phyloP scores from a whole-genome alignment of 2,888 invertebrate genomes.

The Spilosoma lubricipeda region DNA sequence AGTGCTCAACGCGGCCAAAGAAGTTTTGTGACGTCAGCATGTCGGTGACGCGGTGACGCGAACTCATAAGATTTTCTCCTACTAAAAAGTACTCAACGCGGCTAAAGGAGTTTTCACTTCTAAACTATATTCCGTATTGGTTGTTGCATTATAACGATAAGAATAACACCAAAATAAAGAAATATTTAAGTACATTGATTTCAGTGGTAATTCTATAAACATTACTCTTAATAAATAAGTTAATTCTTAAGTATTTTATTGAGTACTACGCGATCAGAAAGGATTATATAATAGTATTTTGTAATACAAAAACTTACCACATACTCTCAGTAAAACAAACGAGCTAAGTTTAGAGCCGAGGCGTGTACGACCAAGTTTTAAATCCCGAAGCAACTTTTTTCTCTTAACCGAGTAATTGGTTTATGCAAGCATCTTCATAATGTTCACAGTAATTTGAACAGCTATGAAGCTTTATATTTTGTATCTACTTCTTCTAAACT shows the following conservation, averaged over 20 bases:
- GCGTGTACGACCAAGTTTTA: not conserved
- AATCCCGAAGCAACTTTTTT: conserved; percentile 1
- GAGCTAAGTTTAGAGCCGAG: not conserved
- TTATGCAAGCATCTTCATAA: not conserved
- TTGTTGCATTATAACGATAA: too few species aligned
- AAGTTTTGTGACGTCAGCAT: too few species aligned
- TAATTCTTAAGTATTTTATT: too few species aligned
- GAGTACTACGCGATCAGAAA: not conserved
- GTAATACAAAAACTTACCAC: not conserved
- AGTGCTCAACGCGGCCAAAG: too few species aligned
- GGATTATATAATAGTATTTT: not conserved
- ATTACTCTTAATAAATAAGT: not conserved
- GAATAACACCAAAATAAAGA: too few species aligned
- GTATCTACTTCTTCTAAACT: not conserved
- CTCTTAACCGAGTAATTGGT: conserved; percentile 4
- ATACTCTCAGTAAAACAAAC: not conserved
- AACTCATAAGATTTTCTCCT: too few species aligned
- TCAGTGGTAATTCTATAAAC: not conserved
- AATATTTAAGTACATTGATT: too few species aligned
- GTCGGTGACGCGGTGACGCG: too few species aligned
- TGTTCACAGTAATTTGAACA: not conserved
- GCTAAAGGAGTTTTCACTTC: too few species aligned
- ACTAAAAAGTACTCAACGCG: too few species aligned
- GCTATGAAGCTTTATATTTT: not conserved
- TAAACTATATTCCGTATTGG: too few species aligned